phyloP scores from a whole-genome alignment of 1,140 invertebrate genomes.

The Hirudo medicinalis region DNA sequence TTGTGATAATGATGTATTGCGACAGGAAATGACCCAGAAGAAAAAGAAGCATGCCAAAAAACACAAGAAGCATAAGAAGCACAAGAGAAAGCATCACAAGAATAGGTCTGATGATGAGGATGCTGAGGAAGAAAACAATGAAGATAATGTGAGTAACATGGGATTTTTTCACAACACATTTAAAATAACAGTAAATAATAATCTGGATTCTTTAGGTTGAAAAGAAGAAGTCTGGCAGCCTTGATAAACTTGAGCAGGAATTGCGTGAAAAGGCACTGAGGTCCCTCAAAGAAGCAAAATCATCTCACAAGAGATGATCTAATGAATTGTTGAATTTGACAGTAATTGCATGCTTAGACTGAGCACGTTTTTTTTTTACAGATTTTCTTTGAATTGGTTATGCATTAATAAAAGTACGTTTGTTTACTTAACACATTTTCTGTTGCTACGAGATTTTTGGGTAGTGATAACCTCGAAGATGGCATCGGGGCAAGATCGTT shows the following conservation, averaged over 20 bases:
- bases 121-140: slow-evolving; percentile 6
- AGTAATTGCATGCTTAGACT: too few species aligned
- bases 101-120: slow-evolving; percentile 1
- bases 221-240: not conserved
- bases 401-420: too few species aligned
- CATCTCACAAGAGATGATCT: not conserved
- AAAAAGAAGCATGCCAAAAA: slow-evolving; percentile 20
- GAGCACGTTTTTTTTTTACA: too few species aligned
- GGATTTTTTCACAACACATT: not conserved
- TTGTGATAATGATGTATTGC: not conserved
- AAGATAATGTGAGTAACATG: not conserved
- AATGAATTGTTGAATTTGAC: too few species aligned
- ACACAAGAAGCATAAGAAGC: slow-evolving; percentile 21
- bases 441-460: too few species aligned
- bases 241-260: slow-evolving; percentile 19
- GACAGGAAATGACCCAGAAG: slow-evolving; percentile 16
- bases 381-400: too few species aligned
- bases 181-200: too few species aligned
- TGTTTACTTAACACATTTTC: too few species aligned
- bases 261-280: slow-evolving; percentile 21
- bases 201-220: not conserved
- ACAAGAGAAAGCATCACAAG: slow-evolving; percentile 20
- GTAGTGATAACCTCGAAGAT: too few species aligned
- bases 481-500: too few species aligned
- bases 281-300: slow-evolving; percentile 21